Percentiles rank a stretch among this genome's conserved stretches.
Evolutionary conservation across 2,888 invertebrate genomes (phyloP).

Genomic region (Dryobotodes eremita): DNA sequence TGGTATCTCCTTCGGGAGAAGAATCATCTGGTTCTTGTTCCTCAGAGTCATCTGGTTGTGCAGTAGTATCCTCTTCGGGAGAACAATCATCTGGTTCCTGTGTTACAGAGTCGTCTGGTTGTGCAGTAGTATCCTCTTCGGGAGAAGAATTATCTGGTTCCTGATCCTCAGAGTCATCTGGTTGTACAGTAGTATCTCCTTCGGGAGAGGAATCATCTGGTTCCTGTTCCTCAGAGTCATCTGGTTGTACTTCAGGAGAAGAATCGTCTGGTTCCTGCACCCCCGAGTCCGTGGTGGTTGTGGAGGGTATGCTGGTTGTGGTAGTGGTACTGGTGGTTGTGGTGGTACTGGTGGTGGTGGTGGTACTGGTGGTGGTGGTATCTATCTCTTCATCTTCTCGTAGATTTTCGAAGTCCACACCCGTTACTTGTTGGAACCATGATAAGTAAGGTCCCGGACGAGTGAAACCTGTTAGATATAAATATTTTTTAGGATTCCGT

Average conservation of each 20-base stretch:
- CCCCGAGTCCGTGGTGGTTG: background rate
- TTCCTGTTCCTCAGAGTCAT: background rate
- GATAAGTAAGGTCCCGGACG: conserved; percentile 83
- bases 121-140: conserved; percentile 38
- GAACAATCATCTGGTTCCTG: background rate
- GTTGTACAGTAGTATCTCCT: background rate
- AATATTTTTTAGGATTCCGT: background rate
- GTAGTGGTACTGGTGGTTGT: background rate
- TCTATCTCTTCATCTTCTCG: conserved; percentile 67
- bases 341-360: background rate
- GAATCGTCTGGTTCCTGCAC: conserved; percentile 34
- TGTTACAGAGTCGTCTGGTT: background rate
- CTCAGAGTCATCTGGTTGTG: background rate
- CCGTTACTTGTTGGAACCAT: conserved; percentile 80
- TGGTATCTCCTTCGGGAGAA: background rate
- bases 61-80: background rate
- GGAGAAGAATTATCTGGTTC: conserved; percentile 36
- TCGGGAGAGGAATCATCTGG: background rate
- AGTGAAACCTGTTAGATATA: conserved; percentile 78
- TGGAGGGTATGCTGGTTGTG: background rate
- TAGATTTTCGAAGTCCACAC: conserved; percentile 82
- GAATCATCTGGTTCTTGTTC: background rate
- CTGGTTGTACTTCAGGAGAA: background rate
- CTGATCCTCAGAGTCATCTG: conserved; percentile 44
- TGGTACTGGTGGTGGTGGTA: background rate